A percentile compares a stretch with the other conserved stretches of the same genome.
phyloP scores from a whole-genome alignment of 2,113 vertebrate species.

The Grantiella picta region DNA sequence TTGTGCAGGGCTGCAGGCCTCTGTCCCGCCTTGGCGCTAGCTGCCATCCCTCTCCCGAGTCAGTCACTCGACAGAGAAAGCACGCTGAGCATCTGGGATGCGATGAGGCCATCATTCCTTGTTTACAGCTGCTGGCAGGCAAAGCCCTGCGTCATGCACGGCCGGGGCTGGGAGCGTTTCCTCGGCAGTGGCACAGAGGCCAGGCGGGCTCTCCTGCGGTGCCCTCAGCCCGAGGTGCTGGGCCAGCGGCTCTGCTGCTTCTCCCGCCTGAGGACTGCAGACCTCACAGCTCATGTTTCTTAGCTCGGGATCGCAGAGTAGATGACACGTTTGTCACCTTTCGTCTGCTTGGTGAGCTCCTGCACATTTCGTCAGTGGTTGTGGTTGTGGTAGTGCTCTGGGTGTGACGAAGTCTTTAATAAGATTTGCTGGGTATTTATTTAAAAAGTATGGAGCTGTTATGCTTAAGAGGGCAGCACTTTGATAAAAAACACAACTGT shows the following conservation, averaged over 20 bases:
- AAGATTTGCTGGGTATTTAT: neutral
- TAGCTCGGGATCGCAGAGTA: neutral
- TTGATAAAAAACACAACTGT: neutral
- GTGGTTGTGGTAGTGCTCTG: neutral
- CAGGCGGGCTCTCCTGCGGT: neutral
- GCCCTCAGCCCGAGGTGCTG: neutral
- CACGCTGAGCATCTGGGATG: constrained; percentile 41
- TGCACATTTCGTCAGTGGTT: fast-evolving
- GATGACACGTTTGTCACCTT: neutral
- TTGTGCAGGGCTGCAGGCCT: neutral
- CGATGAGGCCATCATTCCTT: constrained; percentile 20
- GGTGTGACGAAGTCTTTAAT: neutral
- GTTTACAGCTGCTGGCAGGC: constrained; percentile 56
- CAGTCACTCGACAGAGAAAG: neutral
- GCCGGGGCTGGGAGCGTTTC: neutral
- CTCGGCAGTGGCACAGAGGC: neutral
- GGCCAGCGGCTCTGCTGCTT: fast-evolving
- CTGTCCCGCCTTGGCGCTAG: fast-evolving
- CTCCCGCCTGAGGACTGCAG: neutral
- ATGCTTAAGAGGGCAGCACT: neutral
- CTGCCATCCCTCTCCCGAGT: neutral
- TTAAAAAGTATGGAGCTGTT: neutral
- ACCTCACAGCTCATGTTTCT: fast-evolving
- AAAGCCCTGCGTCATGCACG: neutral
- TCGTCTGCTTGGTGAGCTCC: neutral